These are phyloP conservation scores for Zaprionus davidi DNA, from an alignment of 1,140 invertebrate genomes.

Conservation along the genomic window DNA sequence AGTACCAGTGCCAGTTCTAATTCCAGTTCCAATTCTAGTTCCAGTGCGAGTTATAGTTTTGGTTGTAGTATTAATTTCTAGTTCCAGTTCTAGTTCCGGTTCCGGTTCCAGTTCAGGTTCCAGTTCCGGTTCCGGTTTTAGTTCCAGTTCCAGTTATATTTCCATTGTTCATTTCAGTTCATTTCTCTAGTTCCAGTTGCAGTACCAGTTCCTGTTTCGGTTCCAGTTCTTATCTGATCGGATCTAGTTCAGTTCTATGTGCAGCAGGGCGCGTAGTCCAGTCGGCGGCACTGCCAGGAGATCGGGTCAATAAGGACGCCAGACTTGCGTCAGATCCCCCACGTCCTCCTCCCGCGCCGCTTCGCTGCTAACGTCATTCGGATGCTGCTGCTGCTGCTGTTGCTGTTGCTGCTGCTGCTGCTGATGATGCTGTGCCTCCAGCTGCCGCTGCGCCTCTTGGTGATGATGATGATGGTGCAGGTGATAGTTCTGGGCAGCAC, in stretches of 20 bases:
- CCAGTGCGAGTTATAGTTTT: not conserved
- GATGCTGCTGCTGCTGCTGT: constrained; percentile 30
- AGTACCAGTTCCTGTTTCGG: not conserved
- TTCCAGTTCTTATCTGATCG: not conserved
- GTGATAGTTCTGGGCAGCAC: constrained; percentile 48
- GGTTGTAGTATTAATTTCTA: not conserved
- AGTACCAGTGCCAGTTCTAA: not conserved
- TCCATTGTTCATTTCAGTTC: not conserved
- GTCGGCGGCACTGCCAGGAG: constrained; percentile 29
- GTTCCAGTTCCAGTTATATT: not conserved
- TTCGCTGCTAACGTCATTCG: constrained; percentile 48
- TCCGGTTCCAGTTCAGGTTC: not conserved
- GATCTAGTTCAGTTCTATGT: constrained; percentile 67
- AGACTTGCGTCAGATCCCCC: constrained; percentile 82
- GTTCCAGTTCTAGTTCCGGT: not conserved
- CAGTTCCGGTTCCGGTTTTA: not conserved
- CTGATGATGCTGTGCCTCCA: constrained; percentile 45
- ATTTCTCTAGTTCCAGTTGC: not conserved
- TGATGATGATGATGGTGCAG: constrained; percentile 61
- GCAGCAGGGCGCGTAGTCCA: constrained; percentile 46
- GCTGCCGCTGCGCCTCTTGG: constrained; percentile 50
- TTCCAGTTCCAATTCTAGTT: not conserved
- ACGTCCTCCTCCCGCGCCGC: constrained; percentile 70
- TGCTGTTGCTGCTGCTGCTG: constrained; percentile 37
- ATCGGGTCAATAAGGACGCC: constrained; percentile 85